Conservation (phyloP, 2,888 invertebrate genomes). For the Ormia ochracea region DNA sequence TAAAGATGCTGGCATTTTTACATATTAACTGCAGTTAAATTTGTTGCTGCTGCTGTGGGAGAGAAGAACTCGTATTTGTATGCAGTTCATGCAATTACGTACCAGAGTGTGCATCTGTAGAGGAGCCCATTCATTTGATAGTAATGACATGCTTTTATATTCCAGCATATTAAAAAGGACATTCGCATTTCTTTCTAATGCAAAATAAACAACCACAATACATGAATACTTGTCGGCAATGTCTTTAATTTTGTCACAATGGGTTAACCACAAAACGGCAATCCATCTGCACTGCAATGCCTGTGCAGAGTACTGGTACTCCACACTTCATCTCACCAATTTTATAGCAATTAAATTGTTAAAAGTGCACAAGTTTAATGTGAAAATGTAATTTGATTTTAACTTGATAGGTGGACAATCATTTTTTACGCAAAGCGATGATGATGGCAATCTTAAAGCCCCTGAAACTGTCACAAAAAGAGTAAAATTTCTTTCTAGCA, state of each 20-base stretch:
- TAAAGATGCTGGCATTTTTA: neutral
- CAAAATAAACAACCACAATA: slow-evolving; percentile 32
- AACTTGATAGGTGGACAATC: neutral
- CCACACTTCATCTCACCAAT: neutral
- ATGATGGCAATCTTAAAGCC: too few species aligned
- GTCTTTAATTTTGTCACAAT: slow-evolving; percentile 27
- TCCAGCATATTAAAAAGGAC: slow-evolving; percentile 14
- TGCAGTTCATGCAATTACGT: neutral
- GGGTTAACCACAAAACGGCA: neutral
- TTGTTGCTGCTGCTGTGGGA: neutral
- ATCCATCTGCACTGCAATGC: neutral
- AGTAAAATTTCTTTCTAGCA: too few species aligned
- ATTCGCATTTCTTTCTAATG: slow-evolving; percentile 36
- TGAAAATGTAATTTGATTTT: neutral
- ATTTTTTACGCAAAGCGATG: too few species aligned
- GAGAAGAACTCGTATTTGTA: neutral
- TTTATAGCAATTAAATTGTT: slow-evolving; percentile 29
- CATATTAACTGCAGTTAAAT: too few species aligned
- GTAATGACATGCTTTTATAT: slow-evolving; percentile 29
- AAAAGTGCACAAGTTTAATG: neutral
- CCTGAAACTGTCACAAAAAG: too few species aligned
- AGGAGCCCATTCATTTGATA: slow-evolving; percentile 17
- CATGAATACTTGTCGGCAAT: slow-evolving; percentile 11
- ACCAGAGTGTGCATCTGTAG: neutral
- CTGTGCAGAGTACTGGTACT: neutral